Percentiles rank a stretch among this genome's conserved stretches.
Conservation (phyloP, 53 echinoderm and acorn worm genomes). For the Patiria pectinifera region DNA sequence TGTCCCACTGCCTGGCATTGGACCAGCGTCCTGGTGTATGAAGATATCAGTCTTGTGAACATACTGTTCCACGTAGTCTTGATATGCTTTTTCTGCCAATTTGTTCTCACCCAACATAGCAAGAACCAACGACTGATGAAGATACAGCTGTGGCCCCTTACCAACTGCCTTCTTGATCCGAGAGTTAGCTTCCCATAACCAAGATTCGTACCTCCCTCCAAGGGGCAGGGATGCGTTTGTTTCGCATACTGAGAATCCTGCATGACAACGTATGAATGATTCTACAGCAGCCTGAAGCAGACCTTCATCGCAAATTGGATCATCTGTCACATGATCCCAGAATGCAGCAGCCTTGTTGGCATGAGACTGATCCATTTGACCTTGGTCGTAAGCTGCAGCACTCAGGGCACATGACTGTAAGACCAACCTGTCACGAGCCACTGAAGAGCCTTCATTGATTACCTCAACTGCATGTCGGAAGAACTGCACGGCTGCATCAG, state of each 20-base stretch:
- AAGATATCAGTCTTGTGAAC: background rate
- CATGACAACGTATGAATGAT: slow-evolving; percentile 25
- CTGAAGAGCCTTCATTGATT: background rate
- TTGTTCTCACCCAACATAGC: background rate
- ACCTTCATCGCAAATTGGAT: background rate
- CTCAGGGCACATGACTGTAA: background rate
- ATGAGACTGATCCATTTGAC: slow-evolving; percentile 5
- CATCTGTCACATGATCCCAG: slow-evolving; percentile 1
- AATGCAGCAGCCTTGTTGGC: background rate
- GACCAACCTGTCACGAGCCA: background rate
- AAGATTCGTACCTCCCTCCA: background rate
- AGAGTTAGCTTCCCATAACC: slow-evolving; percentile 15
- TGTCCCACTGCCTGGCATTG: background rate
- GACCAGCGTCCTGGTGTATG: background rate
- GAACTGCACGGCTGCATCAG: background rate
- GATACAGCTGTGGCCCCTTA: background rate
- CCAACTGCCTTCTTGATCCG: background rate
- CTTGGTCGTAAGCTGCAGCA: slow-evolving; percentile 4
- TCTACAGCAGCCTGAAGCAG: background rate
- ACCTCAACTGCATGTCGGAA: slow-evolving; percentile 9
- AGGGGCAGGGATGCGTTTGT: background rate
- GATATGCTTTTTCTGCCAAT: background rate
- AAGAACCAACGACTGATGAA: slow-evolving; percentile 13
- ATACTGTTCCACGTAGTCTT: background rate
- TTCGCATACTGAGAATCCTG: background rate